These are phyloP conservation scores for Notarius quadriscutis DNA, from an alignment of 2,113 vertebrate species.

Conservation along the genomic window DNA sequence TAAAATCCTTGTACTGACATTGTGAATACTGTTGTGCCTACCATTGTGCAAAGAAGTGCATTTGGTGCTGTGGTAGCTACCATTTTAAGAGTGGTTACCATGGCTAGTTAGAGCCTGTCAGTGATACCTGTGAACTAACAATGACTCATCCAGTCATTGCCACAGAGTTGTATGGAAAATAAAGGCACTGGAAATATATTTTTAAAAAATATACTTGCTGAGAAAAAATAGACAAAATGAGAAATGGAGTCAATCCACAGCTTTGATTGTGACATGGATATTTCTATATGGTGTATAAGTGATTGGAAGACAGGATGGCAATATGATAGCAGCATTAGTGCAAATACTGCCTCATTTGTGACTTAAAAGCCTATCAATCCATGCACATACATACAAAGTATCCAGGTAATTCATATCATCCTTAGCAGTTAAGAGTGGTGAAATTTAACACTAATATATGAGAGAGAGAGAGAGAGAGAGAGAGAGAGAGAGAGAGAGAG, in stretches of 20 bases:
- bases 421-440: not conserved
- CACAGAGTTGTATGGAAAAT: not conserved
- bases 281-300: not conserved
- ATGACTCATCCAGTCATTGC: not conserved
- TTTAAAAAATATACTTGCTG: not conserved
- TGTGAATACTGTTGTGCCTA: not conserved
- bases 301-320: not conserved
- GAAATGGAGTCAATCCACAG: not conserved
- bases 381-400: not conserved
- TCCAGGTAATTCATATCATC: not conserved
- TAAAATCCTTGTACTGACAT: too few relatives aligned
- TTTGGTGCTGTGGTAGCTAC: not conserved
- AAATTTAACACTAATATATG: not conserved
- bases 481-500: not conserved
- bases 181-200: not conserved
- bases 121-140: not conserved
- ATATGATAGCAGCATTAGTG: not conserved
- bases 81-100: not conserved
- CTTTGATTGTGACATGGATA: not conserved
- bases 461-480: not conserved
- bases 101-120: not conserved
- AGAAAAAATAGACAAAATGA: not conserved
- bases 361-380: not conserved
- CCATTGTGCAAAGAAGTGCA: not conserved
- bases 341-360: not conserved